phyloP scores from a whole-genome alignment of 23 tunicate species.

The Clavelina lepadiformis region DNA sequence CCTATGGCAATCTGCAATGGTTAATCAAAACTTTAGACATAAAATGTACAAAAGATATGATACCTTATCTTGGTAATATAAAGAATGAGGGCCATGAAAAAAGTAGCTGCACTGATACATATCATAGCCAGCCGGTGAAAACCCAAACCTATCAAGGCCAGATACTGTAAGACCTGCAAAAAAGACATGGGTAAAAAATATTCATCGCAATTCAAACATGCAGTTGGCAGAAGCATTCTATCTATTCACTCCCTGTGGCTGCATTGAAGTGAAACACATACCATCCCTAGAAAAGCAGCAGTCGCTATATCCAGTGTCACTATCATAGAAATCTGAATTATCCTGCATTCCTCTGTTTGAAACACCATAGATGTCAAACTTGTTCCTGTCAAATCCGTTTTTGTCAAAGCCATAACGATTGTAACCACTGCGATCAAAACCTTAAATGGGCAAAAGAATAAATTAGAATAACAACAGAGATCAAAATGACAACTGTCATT shows the following conservation, averaged over 20 bases:
- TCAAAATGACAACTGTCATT: background rate
- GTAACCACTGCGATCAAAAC: constrained; percentile 43
- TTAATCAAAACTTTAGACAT: too few relatives aligned
- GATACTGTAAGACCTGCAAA: constrained; percentile 58
- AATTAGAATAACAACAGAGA: background rate
- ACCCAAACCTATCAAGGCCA: constrained; percentile 72
- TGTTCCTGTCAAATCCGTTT: constrained; percentile 54
- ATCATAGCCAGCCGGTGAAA: constrained; percentile 53
- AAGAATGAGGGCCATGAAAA: constrained; percentile 56
- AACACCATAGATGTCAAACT: constrained; percentile 60
- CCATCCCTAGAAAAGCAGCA: constrained; percentile 92
- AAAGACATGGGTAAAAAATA: too few relatives aligned
- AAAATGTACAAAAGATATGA: too few relatives aligned
- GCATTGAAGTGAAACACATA: constrained; percentile 7
- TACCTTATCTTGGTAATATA: constrained; percentile 45
- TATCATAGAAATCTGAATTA: constrained; percentile 30
- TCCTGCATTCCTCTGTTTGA: constrained; percentile 27
- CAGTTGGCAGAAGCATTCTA: background rate
- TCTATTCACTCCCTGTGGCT: background rate
- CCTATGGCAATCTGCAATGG: too few relatives aligned
- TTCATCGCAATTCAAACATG: background rate
- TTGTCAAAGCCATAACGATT: constrained; percentile 70
- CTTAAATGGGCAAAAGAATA: constrained; percentile 7
- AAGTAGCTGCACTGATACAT: constrained; percentile 39
- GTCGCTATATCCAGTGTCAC: constrained; percentile 74